Conservation (phyloP, 1,140 invertebrate species). For the Macrosteles quadrilineatus region DNA sequence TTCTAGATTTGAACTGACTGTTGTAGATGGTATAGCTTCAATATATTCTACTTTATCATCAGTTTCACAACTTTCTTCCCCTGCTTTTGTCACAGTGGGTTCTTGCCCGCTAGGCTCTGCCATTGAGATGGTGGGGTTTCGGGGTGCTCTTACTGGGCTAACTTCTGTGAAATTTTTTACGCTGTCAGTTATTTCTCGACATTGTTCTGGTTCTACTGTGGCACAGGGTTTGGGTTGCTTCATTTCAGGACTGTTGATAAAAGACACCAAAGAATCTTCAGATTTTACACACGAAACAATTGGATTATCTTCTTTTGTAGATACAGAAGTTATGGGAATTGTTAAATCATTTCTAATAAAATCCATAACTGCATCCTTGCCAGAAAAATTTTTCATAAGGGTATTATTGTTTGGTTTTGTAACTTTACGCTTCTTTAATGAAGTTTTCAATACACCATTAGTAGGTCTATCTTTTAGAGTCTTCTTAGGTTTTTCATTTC, state of each 20-base stretch:
- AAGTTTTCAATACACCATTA: background rate
- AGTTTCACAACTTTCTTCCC: too few species aligned
- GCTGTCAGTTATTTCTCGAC: background rate
- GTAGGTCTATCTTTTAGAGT: background rate
- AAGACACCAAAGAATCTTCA: background rate
- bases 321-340: background rate
- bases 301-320: background rate
- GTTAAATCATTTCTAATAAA: background rate
- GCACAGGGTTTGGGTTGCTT: background rate
- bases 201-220: conserved; percentile 3
- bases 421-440: background rate
- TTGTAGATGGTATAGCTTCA: background rate
- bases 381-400: too few species aligned
- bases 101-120: too few species aligned
- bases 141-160: background rate
- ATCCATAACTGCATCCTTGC: background rate
- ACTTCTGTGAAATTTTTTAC: background rate
- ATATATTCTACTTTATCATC: too few species aligned
- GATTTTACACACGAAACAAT: background rate
- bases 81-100: too few species aligned
- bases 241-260: background rate
- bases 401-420: too few species aligned
- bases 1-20: background rate
- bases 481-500: background rate
- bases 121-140: background rate